These are phyloP conservation scores for Microplitis mediator DNA, from an alignment of 1,140 invertebrate species.

Conservation along the genomic window DNA sequence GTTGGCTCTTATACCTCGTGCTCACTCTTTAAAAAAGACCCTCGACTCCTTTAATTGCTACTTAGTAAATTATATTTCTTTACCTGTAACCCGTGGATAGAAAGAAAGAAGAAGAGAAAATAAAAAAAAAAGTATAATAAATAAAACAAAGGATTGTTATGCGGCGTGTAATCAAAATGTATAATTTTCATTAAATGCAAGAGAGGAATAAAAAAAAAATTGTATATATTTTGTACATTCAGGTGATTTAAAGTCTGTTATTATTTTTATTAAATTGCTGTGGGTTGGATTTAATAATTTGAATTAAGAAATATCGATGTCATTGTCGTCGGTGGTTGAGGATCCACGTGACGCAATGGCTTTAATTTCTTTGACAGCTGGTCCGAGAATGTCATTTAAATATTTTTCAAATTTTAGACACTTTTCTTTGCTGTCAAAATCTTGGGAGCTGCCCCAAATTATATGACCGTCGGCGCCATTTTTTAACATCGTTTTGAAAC, in stretches of 20 bases:
- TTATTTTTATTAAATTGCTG: background rate
- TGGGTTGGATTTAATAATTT: background rate
- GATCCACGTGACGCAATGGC: background rate
- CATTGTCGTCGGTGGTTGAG: no score
- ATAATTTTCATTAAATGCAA: background rate
- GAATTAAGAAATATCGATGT: background rate
- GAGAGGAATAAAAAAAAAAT: background rate
- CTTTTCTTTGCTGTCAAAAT: conserved; percentile 70
- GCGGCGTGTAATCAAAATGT: background rate
- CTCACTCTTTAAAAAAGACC: no score
- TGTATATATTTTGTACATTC: conserved; percentile 4
- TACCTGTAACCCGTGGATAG: background rate
- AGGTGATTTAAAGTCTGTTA: background rate
- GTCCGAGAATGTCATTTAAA: conserved; percentile 67
- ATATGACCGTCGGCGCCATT: conserved; percentile 68
- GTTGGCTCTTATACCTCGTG: no score
- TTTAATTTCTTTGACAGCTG: conserved; percentile 45
- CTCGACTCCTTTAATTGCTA: conserved; percentile 12
- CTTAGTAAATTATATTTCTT: conserved; percentile 11
- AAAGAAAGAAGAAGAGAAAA: no score
- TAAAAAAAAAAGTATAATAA: no score
- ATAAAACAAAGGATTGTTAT: background rate
- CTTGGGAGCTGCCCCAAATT: conserved; percentile 76
- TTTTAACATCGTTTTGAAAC: conserved; percentile 63
- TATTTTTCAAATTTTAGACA: conserved; percentile 68